phyloP scores from a whole-genome alignment of 37 sponge, comb jelly and placozoan species.

The Beroe forskalii region DNA sequence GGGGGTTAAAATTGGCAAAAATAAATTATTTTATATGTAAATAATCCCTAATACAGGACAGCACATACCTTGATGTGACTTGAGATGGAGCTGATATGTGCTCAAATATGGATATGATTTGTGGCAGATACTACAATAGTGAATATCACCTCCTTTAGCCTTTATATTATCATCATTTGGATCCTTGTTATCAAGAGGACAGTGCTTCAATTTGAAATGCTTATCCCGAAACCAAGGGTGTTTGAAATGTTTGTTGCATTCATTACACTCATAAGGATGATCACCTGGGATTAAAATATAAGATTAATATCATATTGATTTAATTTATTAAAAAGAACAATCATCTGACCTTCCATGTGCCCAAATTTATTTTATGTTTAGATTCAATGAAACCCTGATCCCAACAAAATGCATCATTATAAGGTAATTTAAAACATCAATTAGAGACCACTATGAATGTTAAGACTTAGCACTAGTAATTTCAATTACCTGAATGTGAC shows the following conservation, averaged over 20 bases:
- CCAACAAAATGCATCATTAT: not conserved
- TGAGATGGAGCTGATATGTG: not conserved
- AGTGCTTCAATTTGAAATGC: not conserved
- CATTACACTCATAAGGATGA: not conserved
- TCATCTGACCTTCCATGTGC: not conserved
- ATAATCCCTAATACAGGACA: no score
- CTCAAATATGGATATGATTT: constrained; percentile 11
- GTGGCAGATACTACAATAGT: not conserved
- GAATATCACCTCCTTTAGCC: not conserved
- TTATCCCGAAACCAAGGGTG: constrained; percentile 6
- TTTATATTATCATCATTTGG: no score
- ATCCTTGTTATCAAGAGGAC: not conserved
- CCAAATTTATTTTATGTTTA: not conserved
- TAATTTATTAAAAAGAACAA: not conserved
- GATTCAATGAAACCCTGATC: not conserved
- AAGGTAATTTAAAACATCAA: no score
- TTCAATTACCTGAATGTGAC: constrained; percentile 49
- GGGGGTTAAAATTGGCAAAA: no score
- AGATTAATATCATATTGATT: no score
- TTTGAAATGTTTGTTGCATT: not conserved
- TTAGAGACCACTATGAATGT: no score
- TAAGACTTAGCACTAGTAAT: not conserved
- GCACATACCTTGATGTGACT: constrained; percentile 25
- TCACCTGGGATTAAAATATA: not conserved
- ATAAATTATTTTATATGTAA: no score